These are phyloP conservation scores for Brachionichthys hirsutus DNA, from an alignment of 2,113 vertebrate genomes.

Conservation along the genomic window DNA sequence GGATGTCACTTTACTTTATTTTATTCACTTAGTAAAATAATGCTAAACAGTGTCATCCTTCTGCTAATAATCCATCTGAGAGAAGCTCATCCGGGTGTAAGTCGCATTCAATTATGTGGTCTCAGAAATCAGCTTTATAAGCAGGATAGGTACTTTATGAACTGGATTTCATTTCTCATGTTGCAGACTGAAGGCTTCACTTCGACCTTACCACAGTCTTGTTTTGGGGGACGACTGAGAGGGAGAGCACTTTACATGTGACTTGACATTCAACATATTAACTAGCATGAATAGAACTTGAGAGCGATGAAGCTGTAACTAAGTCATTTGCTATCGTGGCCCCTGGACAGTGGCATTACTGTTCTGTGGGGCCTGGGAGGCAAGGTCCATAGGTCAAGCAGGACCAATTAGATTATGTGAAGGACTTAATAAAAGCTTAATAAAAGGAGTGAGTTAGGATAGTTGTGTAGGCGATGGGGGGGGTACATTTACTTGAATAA, in stretches of 20 bases:
- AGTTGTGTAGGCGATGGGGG: slow-evolving; percentile 4
- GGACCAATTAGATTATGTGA: slow-evolving; percentile 51
- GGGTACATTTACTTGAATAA: no score
- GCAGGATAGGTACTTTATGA: background rate
- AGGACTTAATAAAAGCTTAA: slow-evolving; percentile 50
- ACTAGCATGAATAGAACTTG: slow-evolving; percentile 52
- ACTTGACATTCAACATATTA: slow-evolving; percentile 41
- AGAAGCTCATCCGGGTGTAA: background rate
- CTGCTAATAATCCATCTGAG: background rate
- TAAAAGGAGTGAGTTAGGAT: slow-evolving; percentile 43
- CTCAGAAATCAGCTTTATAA: background rate
- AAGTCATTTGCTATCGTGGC: slow-evolving; percentile 19
- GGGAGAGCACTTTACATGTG: slow-evolving; percentile 35
- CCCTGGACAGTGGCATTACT: slow-evolving; percentile 43
- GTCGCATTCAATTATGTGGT: background rate
- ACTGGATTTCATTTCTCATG: background rate
- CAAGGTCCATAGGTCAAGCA: slow-evolving; percentile 54
- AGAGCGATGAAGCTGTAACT: slow-evolving; percentile 25
- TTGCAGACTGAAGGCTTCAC: background rate
- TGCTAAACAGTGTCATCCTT: background rate
- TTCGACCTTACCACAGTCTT: slow-evolving; percentile 4
- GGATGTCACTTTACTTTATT: background rate
- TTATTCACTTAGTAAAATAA: background rate
- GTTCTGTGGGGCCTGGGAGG: slow-evolving; percentile 46
- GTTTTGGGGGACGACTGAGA: slow-evolving; percentile 10